Conservation (phyloP, 2,797 vertebrate species). For the Orestias chungarensis region DNA sequence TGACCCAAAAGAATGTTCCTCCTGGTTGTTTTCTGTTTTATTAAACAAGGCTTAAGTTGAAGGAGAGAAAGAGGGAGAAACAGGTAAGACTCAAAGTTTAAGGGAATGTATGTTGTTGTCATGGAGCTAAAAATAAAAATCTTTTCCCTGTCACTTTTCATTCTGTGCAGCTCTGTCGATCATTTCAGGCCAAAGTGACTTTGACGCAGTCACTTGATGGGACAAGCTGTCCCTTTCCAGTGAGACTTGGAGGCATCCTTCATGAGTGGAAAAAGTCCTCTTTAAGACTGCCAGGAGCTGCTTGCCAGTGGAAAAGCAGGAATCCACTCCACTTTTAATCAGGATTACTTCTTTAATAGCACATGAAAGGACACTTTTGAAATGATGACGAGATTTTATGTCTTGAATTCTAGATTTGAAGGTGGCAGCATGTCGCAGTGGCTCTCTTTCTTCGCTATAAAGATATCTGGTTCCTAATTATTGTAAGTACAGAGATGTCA, state of each 20-base stretch:
- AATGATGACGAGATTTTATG: not conserved
- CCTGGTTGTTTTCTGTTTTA: conserved; percentile 28
- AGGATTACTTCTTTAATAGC: not conserved
- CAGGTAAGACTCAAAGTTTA: not conserved
- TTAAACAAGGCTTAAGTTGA: conserved; percentile 15
- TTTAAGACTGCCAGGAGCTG: conserved; percentile 33
- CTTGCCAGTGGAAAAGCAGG: not conserved
- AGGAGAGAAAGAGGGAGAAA: conserved; percentile 5
- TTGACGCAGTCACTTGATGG: conserved; percentile 33
- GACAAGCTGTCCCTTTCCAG: conserved; percentile 34
- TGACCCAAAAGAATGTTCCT: conserved; percentile 13
- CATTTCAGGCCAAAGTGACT: conserved; percentile 39
- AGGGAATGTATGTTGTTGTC: not conserved
- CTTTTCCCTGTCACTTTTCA: not conserved
- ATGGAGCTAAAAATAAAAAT: conserved; percentile 30
- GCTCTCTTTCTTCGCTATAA: not conserved
- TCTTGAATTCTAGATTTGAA: not conserved
- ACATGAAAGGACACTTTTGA: too few relatives aligned
- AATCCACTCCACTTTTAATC: not conserved
- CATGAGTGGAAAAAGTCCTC: conserved; percentile 20
- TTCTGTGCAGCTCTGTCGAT: conserved; percentile 37
- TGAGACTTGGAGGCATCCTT: conserved; percentile 9
- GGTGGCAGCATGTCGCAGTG: not conserved
- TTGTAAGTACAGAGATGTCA: too few relatives aligned
- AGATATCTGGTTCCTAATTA: not conserved